Conservation (phyloP, 1,140 invertebrate genomes). For the Notospermus geniculatus region DNA sequence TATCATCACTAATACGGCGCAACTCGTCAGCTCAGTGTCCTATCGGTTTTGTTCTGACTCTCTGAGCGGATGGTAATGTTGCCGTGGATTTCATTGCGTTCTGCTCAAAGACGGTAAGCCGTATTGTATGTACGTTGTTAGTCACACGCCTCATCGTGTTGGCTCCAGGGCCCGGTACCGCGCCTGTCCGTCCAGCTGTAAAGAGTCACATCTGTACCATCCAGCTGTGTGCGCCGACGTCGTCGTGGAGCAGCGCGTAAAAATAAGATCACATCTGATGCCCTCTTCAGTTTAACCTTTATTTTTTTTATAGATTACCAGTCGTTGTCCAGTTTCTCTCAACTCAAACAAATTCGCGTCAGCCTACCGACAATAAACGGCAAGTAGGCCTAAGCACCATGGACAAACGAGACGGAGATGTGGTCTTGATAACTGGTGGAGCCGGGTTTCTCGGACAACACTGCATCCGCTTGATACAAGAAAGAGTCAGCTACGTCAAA, state of each 20-base stretch:
- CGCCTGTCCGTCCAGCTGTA: no score
- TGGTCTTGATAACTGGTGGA: slow-evolving; percentile 59
- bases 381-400: neutral
- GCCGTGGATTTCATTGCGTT: neutral
- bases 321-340: neutral
- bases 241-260: no score
- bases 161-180: no score
- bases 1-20: no score
- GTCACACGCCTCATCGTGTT: no score
- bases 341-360: neutral
- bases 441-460: slow-evolving; percentile 69
- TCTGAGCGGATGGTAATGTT: neutral
- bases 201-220: no score
- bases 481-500: slow-evolving; percentile 55
- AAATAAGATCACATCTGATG: no score
- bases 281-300: neutral
- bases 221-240: no score
- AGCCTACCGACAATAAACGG: no score
- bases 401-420: slow-evolving; percentile 8
- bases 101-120: neutral
- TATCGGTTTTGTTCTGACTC: no score
- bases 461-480: slow-evolving; percentile 61
- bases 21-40: no score
- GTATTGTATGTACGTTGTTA: no score
- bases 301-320: neutral